A percentile compares a stretch with the other conserved stretches of the same genome.
phyloP scores from a whole-genome alignment of 1,140 invertebrate species.

The Thaumetopoea pityocampa region DNA sequence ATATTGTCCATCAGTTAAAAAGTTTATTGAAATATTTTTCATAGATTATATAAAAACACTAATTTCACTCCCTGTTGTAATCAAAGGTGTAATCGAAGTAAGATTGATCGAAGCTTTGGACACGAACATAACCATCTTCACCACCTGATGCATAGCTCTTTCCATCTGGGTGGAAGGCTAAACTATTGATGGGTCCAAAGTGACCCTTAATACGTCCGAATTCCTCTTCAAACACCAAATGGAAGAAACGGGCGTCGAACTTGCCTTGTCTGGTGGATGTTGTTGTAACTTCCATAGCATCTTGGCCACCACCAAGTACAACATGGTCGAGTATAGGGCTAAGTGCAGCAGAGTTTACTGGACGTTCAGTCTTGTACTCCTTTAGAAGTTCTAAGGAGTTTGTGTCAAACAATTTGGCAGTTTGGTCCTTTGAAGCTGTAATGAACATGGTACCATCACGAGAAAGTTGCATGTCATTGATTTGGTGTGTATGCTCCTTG shows the following conservation, averaged over 20 bases:
- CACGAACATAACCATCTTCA: conserved; percentile 98
- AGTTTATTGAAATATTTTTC: conserved; percentile 15
- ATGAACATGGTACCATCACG: conserved; percentile 97
- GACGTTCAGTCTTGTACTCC: conserved; percentile 96
- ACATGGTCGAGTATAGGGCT: conserved; percentile 97
- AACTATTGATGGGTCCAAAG: conserved; percentile 99
- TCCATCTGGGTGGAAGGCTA: conserved; percentile 98
- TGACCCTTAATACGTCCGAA: conserved; percentile 99
- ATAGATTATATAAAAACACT: conserved; percentile 14
- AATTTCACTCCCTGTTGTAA: conserved; percentile 77
- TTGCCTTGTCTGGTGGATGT: conserved; percentile 96
- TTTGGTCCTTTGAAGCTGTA: conserved; percentile 95
- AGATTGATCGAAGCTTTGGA: conserved; percentile 96
- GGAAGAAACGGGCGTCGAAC: conserved; percentile 99
- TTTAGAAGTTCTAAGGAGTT: conserved; percentile 91
- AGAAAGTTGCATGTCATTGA: conserved; percentile 97
- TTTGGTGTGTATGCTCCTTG: conserved; percentile 89
- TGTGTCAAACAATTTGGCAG: conserved; percentile 95
- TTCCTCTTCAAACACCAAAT: conserved; percentile 99
- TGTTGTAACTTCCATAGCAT: conserved; percentile 99
- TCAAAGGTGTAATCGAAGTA: conserved; percentile 99
- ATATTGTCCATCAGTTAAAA: conserved; percentile 11
- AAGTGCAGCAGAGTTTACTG: conserved; percentile 97
- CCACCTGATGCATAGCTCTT: conserved; percentile 97
- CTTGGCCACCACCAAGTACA: conserved; percentile 97